A percentile compares a stretch with the other conserved stretches of the same genome.
Conservation (phyloP, 2,888 invertebrate species). For the Lysandra bellargus region DNA sequence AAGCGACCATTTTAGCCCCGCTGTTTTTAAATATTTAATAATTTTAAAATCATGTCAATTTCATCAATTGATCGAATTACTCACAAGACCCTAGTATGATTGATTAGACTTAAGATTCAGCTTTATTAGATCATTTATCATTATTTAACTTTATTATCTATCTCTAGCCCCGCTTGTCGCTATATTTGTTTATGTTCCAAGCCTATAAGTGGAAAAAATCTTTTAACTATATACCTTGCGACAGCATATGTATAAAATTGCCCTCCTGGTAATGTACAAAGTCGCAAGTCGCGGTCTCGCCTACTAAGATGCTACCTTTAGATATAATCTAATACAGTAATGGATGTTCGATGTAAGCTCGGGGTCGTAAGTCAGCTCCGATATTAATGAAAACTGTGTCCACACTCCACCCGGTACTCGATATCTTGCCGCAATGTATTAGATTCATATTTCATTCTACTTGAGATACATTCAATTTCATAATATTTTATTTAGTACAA, state of each 20-base stretch:
- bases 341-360: constrained; percentile 14
- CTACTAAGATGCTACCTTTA: neutral
- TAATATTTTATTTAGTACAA: neutral
- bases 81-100: too few species aligned
- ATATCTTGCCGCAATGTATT: constrained; percentile 15
- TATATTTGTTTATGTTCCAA: too few species aligned
- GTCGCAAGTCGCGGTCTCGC: neutral
- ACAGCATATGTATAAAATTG: neutral
- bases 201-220: too few species aligned
- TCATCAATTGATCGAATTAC: too few species aligned
- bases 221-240: too few species aligned
- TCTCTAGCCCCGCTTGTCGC: too few species aligned
- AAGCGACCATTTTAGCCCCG: too few species aligned
- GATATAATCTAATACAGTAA: constrained; percentile 16
- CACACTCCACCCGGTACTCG: neutral
- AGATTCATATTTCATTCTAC: constrained; percentile 13
- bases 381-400: constrained; percentile 29
- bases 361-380: constrained; percentile 16
- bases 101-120: too few species aligned
- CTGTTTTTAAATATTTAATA: too few species aligned
- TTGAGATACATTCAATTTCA: constrained; percentile 17
- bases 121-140: too few species aligned
- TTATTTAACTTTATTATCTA: too few species aligned
- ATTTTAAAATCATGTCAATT: too few species aligned
- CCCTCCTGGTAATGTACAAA: neutral